Evolutionary conservation across 2,797 vertebrate genomes (phyloP).

Genomic region (Cyclopterus lumpus): DNA sequence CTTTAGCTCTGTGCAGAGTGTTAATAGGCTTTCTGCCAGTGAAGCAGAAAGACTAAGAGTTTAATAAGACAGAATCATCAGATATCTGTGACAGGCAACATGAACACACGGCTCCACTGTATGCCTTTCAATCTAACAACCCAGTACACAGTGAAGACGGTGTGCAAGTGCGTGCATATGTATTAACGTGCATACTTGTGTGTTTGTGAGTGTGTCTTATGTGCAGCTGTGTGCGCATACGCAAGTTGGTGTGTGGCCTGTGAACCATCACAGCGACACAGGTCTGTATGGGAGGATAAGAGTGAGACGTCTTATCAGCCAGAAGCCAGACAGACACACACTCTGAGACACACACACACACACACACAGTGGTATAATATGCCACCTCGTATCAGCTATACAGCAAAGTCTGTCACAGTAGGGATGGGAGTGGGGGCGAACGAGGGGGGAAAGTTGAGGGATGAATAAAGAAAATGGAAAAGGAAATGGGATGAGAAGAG

Average conservation of each 20-base stretch:
- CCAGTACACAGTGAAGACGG: background rate
- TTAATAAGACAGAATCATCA: constrained; percentile 60
- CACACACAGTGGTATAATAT: constrained; percentile 41
- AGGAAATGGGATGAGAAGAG: constrained; percentile 23
- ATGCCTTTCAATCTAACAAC: constrained; percentile 36
- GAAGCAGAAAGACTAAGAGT: constrained; percentile 57
- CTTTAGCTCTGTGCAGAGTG: constrained; percentile 20
- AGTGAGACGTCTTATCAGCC: constrained; percentile 70
- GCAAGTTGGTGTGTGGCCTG: constrained; percentile 28
- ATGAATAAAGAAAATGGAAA: constrained; percentile 36
- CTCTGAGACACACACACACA: background rate
- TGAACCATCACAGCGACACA: constrained; percentile 52
- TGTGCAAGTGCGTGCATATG: constrained; percentile 4
- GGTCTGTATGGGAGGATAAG: constrained; percentile 69
- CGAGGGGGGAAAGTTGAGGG: background rate
- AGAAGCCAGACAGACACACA: constrained; percentile 62
- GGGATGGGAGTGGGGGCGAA: background rate
- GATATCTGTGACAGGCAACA: constrained; percentile 49
- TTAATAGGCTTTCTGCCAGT: constrained; percentile 49
- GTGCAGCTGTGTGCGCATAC: constrained; percentile 13
- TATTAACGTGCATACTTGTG: background rate
- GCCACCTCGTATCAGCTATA: constrained; percentile 63
- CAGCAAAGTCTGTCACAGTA: constrained; percentile 39
- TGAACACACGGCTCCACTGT: constrained; percentile 25
- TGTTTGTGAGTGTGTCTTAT: background rate